Evolutionary conservation across 2,113 vertebrate species (phyloP), one percentile per base, ranked within the genome.

Genomic region (Oxygymnocypris stewartii): DNA sequence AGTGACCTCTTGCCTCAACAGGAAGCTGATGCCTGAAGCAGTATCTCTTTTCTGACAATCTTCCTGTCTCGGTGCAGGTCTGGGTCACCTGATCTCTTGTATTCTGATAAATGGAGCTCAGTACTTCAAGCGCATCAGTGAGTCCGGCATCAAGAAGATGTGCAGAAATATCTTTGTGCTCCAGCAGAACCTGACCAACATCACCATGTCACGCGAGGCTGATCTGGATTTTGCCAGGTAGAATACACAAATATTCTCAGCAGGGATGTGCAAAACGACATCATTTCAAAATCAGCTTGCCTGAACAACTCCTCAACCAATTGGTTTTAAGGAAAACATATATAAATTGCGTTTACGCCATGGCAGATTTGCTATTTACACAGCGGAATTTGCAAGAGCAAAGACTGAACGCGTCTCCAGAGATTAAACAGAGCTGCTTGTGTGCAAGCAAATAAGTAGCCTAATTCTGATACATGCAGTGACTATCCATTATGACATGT

Each of bases 61-160:
- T 73, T 31, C 40, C 23, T 49, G 25, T 49, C 0, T 81, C n/a
- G 25, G 14, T 3, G n/a, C 88, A 99, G 98, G 98, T 20, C 90
- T 99, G 89, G 98, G 98, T 23, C 98, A 99, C 87, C 95, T 99
- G 44, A 99, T 99, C 90, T 99, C 98, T 91, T 99, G 98, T 89
- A 99, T 99, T 71, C 96, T 99, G 13, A 98, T 99, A 91, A 99
- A 99, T 0, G 97, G 98, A 0, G 97, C 98, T n/a, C 98, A 99
- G 90, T 98, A 99, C 93, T 99, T 99, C 89, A 96, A 97, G 91
- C 96, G 98, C 77, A 99, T 99, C 95, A 99, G 97, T 5, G 98
- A 99, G 89, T 99, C 98, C 0, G 98, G 98, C 51, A 99, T 99
- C 93, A 99, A 99, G 94, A 99, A 99, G 87, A 99, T 99, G 98